phyloP scores from a whole-genome alignment of 2,888 invertebrate species.

The Hylaea fasciaria region DNA sequence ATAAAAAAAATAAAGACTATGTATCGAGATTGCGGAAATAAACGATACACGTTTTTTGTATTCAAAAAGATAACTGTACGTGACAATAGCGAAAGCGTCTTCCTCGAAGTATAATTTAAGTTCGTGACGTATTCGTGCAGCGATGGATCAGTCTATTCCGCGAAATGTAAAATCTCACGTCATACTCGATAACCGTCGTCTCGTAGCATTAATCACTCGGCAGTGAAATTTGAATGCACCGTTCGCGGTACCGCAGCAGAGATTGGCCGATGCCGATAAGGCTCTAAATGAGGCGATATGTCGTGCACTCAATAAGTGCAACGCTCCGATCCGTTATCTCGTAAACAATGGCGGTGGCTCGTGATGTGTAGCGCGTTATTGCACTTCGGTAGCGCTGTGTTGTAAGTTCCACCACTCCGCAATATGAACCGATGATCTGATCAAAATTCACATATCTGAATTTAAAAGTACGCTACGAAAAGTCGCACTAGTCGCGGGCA shows the following conservation, averaged over 20 bases:
- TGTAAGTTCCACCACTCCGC: neutral
- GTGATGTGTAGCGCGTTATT: no score
- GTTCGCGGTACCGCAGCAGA: constrained; percentile 3
- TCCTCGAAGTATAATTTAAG: neutral
- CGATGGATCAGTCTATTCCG: constrained; percentile 3
- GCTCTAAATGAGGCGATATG: neutral
- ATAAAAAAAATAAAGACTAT: no score
- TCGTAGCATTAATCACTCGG: constrained; percentile 7
- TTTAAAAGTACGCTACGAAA: no score
- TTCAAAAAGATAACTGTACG: no score
- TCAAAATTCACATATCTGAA: no score
- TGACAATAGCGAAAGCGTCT: neutral
- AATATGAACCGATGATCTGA: no score
- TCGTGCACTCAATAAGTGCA: constrained; percentile 25
- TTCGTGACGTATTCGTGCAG: neutral
- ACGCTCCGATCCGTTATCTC: constrained; percentile 16
- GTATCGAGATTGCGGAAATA: neutral
- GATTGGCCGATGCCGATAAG: neutral
- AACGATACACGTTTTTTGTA: neutral
- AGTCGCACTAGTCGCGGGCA: no score
- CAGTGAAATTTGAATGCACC: constrained; percentile 2
- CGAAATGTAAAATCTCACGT: constrained; percentile 7
- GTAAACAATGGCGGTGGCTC: constrained; percentile 13
- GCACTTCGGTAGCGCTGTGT: constrained; percentile 6
- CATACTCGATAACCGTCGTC: constrained; percentile 5